Conservation (phyloP, 2,888 invertebrate species). For the Campoletis raptor region DNA sequence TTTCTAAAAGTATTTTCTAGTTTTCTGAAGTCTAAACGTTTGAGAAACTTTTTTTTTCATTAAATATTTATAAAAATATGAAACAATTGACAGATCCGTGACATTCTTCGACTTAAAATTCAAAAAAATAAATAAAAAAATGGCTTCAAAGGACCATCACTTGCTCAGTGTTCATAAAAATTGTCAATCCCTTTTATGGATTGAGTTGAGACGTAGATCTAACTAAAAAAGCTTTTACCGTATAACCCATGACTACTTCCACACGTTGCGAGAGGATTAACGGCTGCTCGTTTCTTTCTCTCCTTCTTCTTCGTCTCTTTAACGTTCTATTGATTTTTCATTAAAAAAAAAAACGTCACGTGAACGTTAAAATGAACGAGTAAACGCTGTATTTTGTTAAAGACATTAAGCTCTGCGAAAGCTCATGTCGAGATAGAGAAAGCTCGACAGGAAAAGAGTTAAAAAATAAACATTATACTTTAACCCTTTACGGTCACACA, state of each 20-base stretch:
- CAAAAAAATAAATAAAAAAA: conserved; percentile 1
- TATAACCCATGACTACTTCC: not conserved
- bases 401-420: not conserved
- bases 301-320: conserved; percentile 6
- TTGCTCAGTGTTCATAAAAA: conserved; percentile 20
- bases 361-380: conserved; percentile 3
- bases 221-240: not conserved
- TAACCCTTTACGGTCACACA: too few species aligned
- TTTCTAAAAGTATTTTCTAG: too few species aligned
- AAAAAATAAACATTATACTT: not conserved
- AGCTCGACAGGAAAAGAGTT: not conserved
- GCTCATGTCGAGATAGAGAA: not conserved
- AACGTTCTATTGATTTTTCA: conserved; percentile 51
- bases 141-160: not conserved
- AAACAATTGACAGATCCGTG: too few species aligned
- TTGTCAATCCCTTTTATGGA: conserved; percentile 10
- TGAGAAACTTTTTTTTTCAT: too few species aligned
- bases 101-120: not conserved
- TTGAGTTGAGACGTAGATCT: not conserved
- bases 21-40: too few species aligned
- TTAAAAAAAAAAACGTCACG: conserved; percentile 5
- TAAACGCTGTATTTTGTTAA: not conserved
- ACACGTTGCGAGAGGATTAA: conserved; percentile 37
- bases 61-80: too few species aligned
- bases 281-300: conserved; percentile 6